phyloP scores from a whole-genome alignment of 2,797 vertebrate species.

The Halcyon smyrnensis region DNA sequence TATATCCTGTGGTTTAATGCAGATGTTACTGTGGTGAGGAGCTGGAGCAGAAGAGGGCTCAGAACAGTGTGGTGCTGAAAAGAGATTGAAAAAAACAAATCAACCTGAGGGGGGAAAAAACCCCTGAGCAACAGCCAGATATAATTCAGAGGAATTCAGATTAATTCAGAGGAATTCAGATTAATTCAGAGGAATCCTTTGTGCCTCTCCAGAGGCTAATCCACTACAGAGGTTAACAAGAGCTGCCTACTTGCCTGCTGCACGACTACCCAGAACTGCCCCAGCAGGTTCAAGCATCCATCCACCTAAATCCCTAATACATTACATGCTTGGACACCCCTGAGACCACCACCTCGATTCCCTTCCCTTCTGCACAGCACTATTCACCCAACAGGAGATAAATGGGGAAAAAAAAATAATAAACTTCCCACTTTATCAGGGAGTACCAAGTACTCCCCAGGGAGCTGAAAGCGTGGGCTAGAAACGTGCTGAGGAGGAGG shows the following conservation, averaged over 20 bases:
- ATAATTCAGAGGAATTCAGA: background rate
- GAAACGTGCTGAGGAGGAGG: background rate
- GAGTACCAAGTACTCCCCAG: background rate
- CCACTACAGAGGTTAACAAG: background rate
- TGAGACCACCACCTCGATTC: background rate
- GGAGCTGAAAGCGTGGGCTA: accelerated
- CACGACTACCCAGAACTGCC: accelerated
- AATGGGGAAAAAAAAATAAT: background rate
- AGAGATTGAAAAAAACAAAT: background rate
- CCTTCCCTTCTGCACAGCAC: background rate
- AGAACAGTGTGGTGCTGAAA: accelerated
- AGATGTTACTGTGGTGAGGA: background rate
- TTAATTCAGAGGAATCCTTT: background rate
- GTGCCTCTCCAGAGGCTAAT: background rate
- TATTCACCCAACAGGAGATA: background rate
- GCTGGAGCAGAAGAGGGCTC: background rate
- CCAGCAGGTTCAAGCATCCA: background rate
- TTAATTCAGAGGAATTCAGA: too few relatives aligned
- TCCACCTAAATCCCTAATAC: background rate
- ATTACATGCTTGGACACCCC: background rate
- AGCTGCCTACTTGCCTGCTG: background rate
- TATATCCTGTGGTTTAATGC: background rate
- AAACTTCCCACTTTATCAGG: background rate
- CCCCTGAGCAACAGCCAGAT: background rate
- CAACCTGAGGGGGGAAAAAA: background rate